Percentiles rank a stretch among this genome's conserved stretches.
Evolutionary conservation across 2,797 vertebrate species (phyloP).

Genomic region (Acipenser ruthenus): DNA sequence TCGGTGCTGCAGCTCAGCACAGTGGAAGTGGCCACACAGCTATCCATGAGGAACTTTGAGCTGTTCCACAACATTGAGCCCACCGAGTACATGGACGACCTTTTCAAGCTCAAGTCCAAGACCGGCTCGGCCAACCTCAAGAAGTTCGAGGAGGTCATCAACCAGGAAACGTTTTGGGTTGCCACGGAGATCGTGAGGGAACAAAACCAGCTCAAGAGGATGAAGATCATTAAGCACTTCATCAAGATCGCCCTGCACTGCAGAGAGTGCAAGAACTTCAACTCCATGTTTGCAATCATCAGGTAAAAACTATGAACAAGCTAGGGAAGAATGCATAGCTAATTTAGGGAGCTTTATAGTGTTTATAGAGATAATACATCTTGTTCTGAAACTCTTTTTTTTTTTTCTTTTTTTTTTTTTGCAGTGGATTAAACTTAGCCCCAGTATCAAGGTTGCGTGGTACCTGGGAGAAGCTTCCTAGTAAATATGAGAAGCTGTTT

Average conservation of each 20-base stretch:
- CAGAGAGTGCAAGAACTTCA: conserved; percentile 98
- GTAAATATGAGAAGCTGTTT: conserved; percentile 96
- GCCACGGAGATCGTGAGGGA: conserved; percentile 89
- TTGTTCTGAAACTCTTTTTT: neutral
- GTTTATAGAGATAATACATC: neutral
- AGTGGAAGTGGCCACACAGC: conserved; percentile 89
- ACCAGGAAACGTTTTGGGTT: conserved; percentile 98
- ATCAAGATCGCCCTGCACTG: conserved; percentile 97
- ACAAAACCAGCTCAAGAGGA: conserved; percentile 92
- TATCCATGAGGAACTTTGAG: conserved; percentile 93
- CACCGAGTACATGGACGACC: conserved; percentile 94
- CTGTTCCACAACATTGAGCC: conserved; percentile 95
- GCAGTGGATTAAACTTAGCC: conserved; percentile 89
- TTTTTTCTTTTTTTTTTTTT: conserved; percentile 19
- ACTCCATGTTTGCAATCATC: conserved; percentile 98
- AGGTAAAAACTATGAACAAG: conserved; percentile 59
- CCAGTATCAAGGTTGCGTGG: conserved; percentile 89
- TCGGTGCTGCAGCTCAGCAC: conserved; percentile 90
- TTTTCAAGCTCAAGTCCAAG: conserved; percentile 85
- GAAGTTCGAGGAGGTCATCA: conserved; percentile 94
- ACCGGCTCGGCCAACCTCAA: conserved; percentile 81
- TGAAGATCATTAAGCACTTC: conserved; percentile 97
- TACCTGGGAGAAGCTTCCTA: conserved; percentile 96
- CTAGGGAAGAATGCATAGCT: neutral
- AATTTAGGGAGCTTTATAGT: too few species aligned